Base-by-base conservation (phyloP, 2,888 invertebrate species). In the Platynereis dumerilii region DNA sequence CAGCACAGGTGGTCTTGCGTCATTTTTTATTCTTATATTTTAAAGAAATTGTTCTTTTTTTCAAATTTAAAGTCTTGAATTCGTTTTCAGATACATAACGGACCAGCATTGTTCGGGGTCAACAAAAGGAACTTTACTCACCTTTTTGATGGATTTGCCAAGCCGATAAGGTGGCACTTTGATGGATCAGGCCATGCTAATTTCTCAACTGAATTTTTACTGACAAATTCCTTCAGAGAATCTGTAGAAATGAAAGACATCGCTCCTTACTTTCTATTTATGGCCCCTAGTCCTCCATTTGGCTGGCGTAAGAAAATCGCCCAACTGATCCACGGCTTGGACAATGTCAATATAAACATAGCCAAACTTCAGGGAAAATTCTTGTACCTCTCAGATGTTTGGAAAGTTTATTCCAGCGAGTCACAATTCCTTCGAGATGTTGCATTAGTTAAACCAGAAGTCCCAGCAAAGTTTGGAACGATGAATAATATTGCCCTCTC, bases 331-430 rank as follows among this genome's bases (percentile, higher is more conserved):
- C 71, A 73, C n/a, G 80, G 80, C 0, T 71, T 80, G 17, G 80
- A 81, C 34, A 81, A 81, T 60, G 79, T 80, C 76, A 80, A 81
- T 63, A 77, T 80, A 2, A 81, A 81, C 64, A 69, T 81, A 1
- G 73, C 73, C 54, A 66, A 71, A n/a, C 68, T 76, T 34, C 67
- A 65, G 27, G 60, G 72, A 39, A 58, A 60, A 28, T 79, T 74
- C 58, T 69, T 76, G 1, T 78, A 75, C 1, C 52, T 78, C 44
- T 80, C 74, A 67, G 80, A 81, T 59, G 79, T 76, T 60, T 80
- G 80, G 79, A 77, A 77, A 63, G 66, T 75, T 7, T 81, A 81
- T 63, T 68, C 34, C 34, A 34, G 34, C 34, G 34, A 34, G 34
- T 34, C 34, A 34, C 5, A 12, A 7, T 34, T 7, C 12, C 34